Percentiles rank a stretch among this genome's conserved stretches.
These are phyloP conservation scores for Hirtodrosophila histrioides DNA, from an alignment of 2,888 invertebrate genomes.

Conservation along the genomic window DNA sequence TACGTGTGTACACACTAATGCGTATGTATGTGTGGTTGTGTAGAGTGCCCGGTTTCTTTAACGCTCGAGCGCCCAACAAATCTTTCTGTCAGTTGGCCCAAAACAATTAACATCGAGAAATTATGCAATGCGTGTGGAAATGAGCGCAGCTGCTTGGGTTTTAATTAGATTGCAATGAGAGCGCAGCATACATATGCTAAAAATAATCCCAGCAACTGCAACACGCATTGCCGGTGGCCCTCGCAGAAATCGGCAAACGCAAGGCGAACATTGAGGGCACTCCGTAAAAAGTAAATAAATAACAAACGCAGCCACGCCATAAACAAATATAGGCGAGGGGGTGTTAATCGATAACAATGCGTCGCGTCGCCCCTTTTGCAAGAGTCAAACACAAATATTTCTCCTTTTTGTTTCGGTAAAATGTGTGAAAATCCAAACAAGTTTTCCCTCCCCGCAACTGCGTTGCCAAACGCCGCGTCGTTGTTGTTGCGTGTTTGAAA, in stretches of 20 bases:
- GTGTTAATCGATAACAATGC: constrained; percentile 58
- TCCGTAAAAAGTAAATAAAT: not conserved
- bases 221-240: constrained; percentile 37
- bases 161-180: constrained; percentile 74
- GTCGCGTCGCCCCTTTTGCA: constrained; percentile 8
- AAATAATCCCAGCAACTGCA: constrained; percentile 50
- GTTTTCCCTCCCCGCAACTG: constrained; percentile 59
- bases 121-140: constrained; percentile 75
- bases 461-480: constrained; percentile 33
- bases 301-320: constrained; percentile 23
- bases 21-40: constrained; percentile 6
- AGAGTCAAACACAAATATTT: constrained; percentile 1
- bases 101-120: constrained; percentile 41
- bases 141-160: constrained; percentile 65
- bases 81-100: constrained; percentile 10
- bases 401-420: constrained; percentile 28
- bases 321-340: constrained; percentile 37
- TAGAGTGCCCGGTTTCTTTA: constrained; percentile 30
- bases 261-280: constrained; percentile 13
- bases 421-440: constrained; percentile 63
- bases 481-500: constrained; percentile 25
- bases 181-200: constrained; percentile 49
- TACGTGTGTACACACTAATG: no score
- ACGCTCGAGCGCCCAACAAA: constrained; percentile 57
- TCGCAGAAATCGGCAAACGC: constrained; percentile 10